phyloP scores from a whole-genome alignment of 2,888 invertebrate genomes.

The Endomychus coccineus region DNA sequence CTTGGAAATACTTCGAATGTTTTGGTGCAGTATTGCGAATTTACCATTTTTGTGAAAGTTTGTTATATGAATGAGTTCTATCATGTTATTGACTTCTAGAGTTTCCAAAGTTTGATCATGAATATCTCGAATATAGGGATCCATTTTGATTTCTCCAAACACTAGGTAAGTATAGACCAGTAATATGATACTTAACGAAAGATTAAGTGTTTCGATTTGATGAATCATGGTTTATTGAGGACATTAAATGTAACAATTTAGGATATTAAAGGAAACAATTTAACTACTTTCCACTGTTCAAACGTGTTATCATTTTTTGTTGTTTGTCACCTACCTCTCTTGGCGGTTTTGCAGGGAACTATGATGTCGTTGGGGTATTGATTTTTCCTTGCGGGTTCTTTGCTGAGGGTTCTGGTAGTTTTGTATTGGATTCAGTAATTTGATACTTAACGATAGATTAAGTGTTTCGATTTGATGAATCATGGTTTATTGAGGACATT shows the following conservation, averaged over 20 bases:
- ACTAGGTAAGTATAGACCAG: not conserved
- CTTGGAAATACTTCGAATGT: too few species aligned
- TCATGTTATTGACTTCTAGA: slow-evolving; percentile 3
- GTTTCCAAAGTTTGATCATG: slow-evolving; percentile 3
- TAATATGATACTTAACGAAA: slow-evolving; percentile 1
- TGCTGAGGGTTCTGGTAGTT: too few species aligned
- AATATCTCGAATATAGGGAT: slow-evolving; percentile 5
- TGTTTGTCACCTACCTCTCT: slow-evolving; percentile 3
- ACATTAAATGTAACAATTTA: too few species aligned
- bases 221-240: slow-evolving; percentile 4
- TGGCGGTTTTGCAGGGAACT: slow-evolving; percentile 2
- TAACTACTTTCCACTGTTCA: slow-evolving; percentile 3
- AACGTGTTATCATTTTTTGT: slow-evolving; percentile 3
- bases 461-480: too few species aligned
- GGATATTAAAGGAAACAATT: slow-evolving; percentile 3
- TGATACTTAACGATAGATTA: too few species aligned
- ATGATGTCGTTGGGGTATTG: slow-evolving; percentile 2
- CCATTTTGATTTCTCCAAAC: slow-evolving; percentile 1
- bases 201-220: not conserved
- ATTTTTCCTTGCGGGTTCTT: too few species aligned
- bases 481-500: too few species aligned
- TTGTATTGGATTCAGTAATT: too few species aligned
- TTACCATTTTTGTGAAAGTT: slow-evolving; percentile 2
- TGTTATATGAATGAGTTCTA: not conserved
- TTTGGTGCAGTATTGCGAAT: slow-evolving; percentile 3